Evolutionary conservation across 1,140 invertebrate genomes (phyloP).

Genomic region (Euglossa dilemma): DNA sequence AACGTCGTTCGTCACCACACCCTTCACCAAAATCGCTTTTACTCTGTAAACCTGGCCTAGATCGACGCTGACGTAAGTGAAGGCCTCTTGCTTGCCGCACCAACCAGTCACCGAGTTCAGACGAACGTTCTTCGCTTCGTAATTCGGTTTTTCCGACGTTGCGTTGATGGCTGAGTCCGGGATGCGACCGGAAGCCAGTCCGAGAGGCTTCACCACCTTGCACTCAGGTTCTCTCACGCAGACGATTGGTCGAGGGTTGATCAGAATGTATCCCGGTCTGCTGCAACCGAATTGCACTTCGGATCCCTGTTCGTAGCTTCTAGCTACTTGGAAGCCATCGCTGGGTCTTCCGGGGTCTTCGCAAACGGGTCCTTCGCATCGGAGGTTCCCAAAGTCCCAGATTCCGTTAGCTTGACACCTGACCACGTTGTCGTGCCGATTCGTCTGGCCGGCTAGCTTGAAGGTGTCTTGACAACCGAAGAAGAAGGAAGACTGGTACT

Average conservation of each 20-base stretch:
- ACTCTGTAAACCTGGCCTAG: slow-evolving; percentile 94
- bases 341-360: slow-evolving; percentile 96
- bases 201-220: slow-evolving; percentile 94
- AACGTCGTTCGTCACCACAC: slow-evolving; percentile 96
- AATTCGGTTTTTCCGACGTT: slow-evolving; percentile 95
- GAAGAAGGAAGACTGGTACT: slow-evolving; percentile 95
- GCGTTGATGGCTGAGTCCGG: slow-evolving; percentile 98
- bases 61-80: slow-evolving; percentile 97
- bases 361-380: slow-evolving; percentile 97
- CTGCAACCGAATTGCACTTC: slow-evolving; percentile 95
- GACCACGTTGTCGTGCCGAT: slow-evolving; percentile 95
- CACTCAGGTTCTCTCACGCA: slow-evolving; percentile 97
- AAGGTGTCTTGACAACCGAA: slow-evolving; percentile 98
- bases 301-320: slow-evolving; percentile 96
- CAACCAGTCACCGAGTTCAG: slow-evolving; percentile 96
- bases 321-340: slow-evolving; percentile 93
- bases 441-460: slow-evolving; percentile 95
- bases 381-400: slow-evolving; percentile 98
- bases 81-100: slow-evolving; percentile 97
- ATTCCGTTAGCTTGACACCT: slow-evolving; percentile 95
- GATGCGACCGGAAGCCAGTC: slow-evolving; percentile 94
- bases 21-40: slow-evolving; percentile 95
- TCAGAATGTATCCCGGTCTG: slow-evolving; percentile 95
- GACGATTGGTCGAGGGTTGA: slow-evolving; percentile 94
- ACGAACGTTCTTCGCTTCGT: slow-evolving; percentile 94